These are phyloP conservation scores for Istiophorus platypterus DNA, from an alignment of 2,113 vertebrate genomes.

Conservation along the genomic window DNA sequence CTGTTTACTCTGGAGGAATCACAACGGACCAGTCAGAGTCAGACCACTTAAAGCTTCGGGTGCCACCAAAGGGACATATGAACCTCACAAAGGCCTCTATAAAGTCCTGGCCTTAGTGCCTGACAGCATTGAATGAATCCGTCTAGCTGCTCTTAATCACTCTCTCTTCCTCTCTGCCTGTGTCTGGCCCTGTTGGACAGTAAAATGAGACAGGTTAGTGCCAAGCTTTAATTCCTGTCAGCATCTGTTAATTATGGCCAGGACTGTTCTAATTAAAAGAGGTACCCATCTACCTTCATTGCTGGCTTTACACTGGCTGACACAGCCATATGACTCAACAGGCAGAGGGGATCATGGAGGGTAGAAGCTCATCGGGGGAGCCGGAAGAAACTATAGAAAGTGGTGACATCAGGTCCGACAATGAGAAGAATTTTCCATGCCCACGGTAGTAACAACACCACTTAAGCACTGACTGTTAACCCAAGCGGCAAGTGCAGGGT, in stretches of 20 bases:
- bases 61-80: slow-evolving; percentile 58
- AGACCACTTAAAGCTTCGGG: slow-evolving; percentile 50
- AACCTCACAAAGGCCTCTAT: slow-evolving; percentile 61
- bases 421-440: slow-evolving; percentile 67
- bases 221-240: slow-evolving; percentile 87
- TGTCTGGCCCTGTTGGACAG: slow-evolving; percentile 71
- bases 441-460: background rate
- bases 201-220: slow-evolving; percentile 83
- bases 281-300: slow-evolving; percentile 82
- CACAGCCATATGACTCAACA: slow-evolving; percentile 73
- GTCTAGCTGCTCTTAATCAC: slow-evolving; percentile 57
- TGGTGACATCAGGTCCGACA: slow-evolving; percentile 68
- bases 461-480: slow-evolving; percentile 28
- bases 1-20: slow-evolving; percentile 68
- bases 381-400: slow-evolving; percentile 68
- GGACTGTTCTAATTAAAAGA: slow-evolving; percentile 87
- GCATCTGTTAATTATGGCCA: slow-evolving; percentile 88
- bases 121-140: slow-evolving; percentile 51
- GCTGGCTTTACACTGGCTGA: slow-evolving; percentile 72
- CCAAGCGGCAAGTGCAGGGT: background rate
- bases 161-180: slow-evolving; percentile 63
- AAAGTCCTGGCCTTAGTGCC: slow-evolving; percentile 46
- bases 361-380: slow-evolving; percentile 57
- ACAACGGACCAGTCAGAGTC: slow-evolving; percentile 42
- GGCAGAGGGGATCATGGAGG: slow-evolving; percentile 56